A percentile compares a stretch with the other conserved stretches of the same genome.
Evolutionary conservation across 2,797 vertebrate genomes (phyloP).

Genomic region (Phrynocephalus vlangalii): DNA sequence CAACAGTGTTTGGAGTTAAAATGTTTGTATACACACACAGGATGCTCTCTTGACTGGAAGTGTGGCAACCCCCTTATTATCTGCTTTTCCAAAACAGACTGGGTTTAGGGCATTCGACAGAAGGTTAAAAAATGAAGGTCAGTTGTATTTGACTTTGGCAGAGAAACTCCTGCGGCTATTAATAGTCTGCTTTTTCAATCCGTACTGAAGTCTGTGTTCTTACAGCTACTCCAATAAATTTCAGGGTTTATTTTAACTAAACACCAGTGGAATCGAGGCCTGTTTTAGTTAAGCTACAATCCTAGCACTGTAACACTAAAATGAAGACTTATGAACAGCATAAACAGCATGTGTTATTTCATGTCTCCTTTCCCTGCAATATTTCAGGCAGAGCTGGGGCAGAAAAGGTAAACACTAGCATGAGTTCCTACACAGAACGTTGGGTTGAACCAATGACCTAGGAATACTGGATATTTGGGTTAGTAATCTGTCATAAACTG

Average conservation of each 20-base stretch:
- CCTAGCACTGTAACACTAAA: background rate
- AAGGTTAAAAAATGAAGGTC: slow-evolving; percentile 20
- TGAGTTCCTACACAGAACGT: background rate
- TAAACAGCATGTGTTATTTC: too few relatives aligned
- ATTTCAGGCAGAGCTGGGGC: background rate
- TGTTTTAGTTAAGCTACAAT: background rate
- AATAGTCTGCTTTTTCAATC: slow-evolving; percentile 31
- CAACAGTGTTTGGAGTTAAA: background rate
- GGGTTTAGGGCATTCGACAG: slow-evolving; percentile 20
- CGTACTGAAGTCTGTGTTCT: background rate
- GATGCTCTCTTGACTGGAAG: background rate
- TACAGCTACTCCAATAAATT: background rate
- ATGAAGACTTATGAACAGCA: slow-evolving; percentile 5
- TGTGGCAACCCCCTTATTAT: background rate
- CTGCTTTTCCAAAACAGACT: background rate
- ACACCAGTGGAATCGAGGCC: background rate
- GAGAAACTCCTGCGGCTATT: background rate
- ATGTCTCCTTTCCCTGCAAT: accelerated
- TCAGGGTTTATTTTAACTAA: background rate
- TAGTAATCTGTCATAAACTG: background rate
- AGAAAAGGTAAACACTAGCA: background rate
- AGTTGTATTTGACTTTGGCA: slow-evolving; percentile 31
- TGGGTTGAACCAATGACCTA: background rate
- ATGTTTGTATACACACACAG: background rate
- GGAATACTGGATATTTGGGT: background rate